Base-by-base conservation (phyloP, 2,797 vertebrate species). In the Dryobates pubescens region DNA sequence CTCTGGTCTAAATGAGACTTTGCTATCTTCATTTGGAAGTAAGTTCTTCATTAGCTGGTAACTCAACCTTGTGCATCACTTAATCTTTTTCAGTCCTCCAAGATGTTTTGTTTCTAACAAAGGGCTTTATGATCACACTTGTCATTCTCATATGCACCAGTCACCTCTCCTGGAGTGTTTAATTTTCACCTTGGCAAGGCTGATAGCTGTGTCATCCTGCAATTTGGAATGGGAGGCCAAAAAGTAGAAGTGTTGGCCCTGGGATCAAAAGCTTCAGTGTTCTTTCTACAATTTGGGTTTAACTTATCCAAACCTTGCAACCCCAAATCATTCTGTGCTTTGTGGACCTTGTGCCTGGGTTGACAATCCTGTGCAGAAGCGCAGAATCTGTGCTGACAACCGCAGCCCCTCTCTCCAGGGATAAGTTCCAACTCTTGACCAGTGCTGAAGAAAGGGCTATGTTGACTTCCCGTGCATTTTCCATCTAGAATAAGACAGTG, bases 1-100 rank as follows among this genome's bases (percentile, higher is more conserved):
- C 64, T 92, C 64, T 91, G 57, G 43, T 95, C 82, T 76, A 92
- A 92, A 82, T 56, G 64, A 92, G 79, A 71, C 73, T 90, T 88
- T 76, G 58, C 79, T 89, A 5, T 93, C 90, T 94, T 96, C 57
- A 79, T 94, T 96, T 94, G 74, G 76, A 91, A 92, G 15, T 45
- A 67, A 86, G 41, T 73, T 88, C 92, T 78, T 92, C 82, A 93
- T 91, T 89, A 96, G 82, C 77, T 82, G 73, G 41, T 63, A 91
- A 76, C 74, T 91, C 88, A 93, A 3, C 70, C 77, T 70, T 57
- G 85, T 76, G 77, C 61, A 54, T 78, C 53, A 7, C 64, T 83
- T 95, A 89, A 89, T 92, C 85, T 89, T 69, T 59, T 72, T 57
- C 85, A 92, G 7, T 92, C 82, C 82, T 78, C 53, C 73, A 29